These are phyloP conservation scores for Zygogramma bicolorata DNA, from an alignment of 2,888 invertebrate genomes.

Conservation along the genomic window DNA sequence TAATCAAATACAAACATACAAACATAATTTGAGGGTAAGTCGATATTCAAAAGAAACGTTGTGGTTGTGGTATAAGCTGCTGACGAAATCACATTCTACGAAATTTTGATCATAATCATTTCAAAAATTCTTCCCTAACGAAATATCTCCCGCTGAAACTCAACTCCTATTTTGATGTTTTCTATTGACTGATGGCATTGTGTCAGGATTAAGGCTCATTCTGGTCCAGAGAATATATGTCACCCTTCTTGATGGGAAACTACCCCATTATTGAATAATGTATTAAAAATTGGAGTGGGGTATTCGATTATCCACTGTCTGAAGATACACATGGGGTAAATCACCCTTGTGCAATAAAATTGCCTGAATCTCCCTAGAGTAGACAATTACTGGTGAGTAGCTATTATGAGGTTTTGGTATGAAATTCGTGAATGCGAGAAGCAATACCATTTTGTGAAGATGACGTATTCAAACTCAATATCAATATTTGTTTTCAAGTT, in stretches of 20 bases:
- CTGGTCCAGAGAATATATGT: conserved; percentile 16
- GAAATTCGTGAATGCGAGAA: no score
- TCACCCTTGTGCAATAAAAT: conserved; percentile 14
- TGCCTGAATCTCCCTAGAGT: conserved; percentile 14
- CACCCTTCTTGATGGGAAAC: conserved; percentile 30
- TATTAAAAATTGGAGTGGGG: conserved; percentile 41
- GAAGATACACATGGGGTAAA: conserved; percentile 13
- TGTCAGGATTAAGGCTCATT: conserved; percentile 24
- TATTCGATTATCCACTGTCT: conserved; percentile 30
- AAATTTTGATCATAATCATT: neutral
- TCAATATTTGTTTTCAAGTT: no score
- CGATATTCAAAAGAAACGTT: no score
- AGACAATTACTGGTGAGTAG: conserved; percentile 29
- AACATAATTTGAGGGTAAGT: no score
- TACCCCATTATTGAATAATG: conserved; percentile 40
- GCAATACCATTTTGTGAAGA: no score
- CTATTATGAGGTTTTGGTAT: conserved; percentile 8
- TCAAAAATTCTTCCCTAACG: conserved; percentile 10
- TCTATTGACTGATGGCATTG: conserved; percentile 33
- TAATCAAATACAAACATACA: no score
- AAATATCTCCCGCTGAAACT: conserved; percentile 21
- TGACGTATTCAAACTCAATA: no score
- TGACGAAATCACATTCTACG: neutral
- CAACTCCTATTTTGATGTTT: conserved; percentile 28
- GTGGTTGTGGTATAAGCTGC: neutral